Base-by-base conservation (phyloP, 2,888 invertebrate species). In the Eremobia ochroleuca region DNA sequence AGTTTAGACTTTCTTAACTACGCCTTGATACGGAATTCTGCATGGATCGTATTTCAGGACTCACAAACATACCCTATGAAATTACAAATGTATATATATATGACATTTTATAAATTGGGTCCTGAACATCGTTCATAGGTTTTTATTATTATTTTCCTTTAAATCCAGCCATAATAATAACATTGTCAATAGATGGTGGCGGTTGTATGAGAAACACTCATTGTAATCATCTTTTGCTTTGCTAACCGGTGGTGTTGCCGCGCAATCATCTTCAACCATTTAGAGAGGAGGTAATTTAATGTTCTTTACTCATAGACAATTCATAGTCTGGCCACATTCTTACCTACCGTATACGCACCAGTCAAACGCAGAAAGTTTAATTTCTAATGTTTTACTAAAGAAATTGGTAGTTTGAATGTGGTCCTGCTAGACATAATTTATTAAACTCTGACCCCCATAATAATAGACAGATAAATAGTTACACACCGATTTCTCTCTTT, bases 161-260 rank as follows among this genome's bases (percentile, higher is more conserved):
- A 75, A 83, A 81, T 85, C 69, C 76, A 81, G 79, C 79, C 70
- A 76, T 79, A 73, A 67, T 81, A 65, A 89, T 83, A 64, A 87
- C 87, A 91, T 94, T 95, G 92, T 94, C 91, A 91, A 91, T 96
- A 96, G 97, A 97, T 97, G 97, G 97, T 97, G 97, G 96, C 94
- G 95, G 97, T 96, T 96, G 92, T 97, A 97, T 96, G 97, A 97
- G 95, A 96, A 96, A 96, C 95, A 96, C 94, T 96, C 96, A 96
- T 95, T 95, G 92, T 96, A 96, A 96, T 96, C 96, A 95, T 96
- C 95, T 96, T 96, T 96, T 96, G 96, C 96, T 96, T 96, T 96
- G 95, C 96, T 96, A 96, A 96, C 96, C 91, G 96, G 94, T 95
- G 96, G 95, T 92, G 96, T 94, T 91, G 92, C 91, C 92, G 93